These are phyloP conservation scores for Pungitius pungitius DNA, from an alignment of 2,113 vertebrate genomes.

Conservation along the genomic window DNA sequence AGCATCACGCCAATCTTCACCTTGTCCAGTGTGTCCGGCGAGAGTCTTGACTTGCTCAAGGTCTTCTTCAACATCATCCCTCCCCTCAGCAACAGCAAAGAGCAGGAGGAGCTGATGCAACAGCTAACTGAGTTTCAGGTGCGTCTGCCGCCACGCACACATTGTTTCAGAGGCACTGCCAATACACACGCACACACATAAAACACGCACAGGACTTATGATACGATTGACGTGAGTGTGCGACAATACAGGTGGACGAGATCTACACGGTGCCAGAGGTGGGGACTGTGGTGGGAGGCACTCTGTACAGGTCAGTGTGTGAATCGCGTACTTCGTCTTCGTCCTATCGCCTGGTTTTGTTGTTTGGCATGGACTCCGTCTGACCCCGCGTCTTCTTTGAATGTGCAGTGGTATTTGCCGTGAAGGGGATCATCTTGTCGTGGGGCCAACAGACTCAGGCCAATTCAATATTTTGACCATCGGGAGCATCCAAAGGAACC, in stretches of 20 bases:
- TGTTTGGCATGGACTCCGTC: background rate
- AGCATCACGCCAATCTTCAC: slow-evolving; percentile 98
- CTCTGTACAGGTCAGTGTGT: slow-evolving; percentile 89
- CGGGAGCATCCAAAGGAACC: slow-evolving; percentile 97
- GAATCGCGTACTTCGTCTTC: background rate
- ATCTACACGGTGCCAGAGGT: slow-evolving; percentile 98
- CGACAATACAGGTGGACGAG: slow-evolving; percentile 91
- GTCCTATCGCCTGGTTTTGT: background rate
- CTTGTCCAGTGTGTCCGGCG: slow-evolving; percentile 94
- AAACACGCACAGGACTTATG: background rate
- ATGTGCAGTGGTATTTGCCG: slow-evolving; percentile 92
- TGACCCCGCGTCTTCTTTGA: slow-evolving; percentile 12
- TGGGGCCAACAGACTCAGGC: slow-evolving; percentile 92
- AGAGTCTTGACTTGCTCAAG: slow-evolving; percentile 94
- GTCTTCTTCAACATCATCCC: slow-evolving; percentile 97
- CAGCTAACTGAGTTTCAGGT: slow-evolving; percentile 98
- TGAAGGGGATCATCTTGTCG: slow-evolving; percentile 93
- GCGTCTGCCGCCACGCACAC: background rate
- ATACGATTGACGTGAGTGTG: slow-evolving; percentile 19
- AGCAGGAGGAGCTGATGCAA: slow-evolving; percentile 98
- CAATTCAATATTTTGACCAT: slow-evolving; percentile 90
- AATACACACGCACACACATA: background rate
- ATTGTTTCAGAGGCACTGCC: background rate
- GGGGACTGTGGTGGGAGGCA: slow-evolving; percentile 97
- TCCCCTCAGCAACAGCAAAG: slow-evolving; percentile 97